Conservation (phyloP, 2,113 vertebrate genomes). For the Ancistrus triradiatus region DNA sequence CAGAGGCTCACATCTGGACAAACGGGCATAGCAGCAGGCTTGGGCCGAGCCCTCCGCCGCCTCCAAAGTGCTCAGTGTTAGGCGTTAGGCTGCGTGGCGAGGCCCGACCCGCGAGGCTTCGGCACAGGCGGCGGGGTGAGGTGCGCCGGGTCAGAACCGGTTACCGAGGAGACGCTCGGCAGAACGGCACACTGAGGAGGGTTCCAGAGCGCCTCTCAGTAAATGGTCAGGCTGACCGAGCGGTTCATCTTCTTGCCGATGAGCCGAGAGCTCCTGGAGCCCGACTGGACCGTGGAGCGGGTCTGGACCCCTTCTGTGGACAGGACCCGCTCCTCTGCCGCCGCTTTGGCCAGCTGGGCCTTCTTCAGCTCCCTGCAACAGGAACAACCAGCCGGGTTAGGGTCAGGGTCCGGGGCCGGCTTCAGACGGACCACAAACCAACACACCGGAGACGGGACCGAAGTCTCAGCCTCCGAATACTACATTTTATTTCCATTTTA, state of each 20-base stretch:
- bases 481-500: too few species aligned
- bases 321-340: conserved; percentile 86
- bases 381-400: too few species aligned
- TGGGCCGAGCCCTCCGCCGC: conserved; percentile 77
- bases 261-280: conserved; percentile 79
- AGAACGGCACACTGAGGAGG: too few species aligned
- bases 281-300: conserved; percentile 81
- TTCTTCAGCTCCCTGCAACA: conserved; percentile 92
- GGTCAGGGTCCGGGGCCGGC: too few species aligned
- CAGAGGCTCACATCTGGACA: too few species aligned
- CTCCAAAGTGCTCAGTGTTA: conserved; percentile 96
- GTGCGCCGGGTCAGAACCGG: too few species aligned
- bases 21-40: conserved; percentile 88
- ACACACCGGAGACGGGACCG: too few species aligned
- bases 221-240: conserved; percentile 93
- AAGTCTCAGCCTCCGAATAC: too few species aligned
- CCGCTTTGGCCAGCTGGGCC: conserved; percentile 90
- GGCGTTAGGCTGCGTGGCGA: conserved; percentile 67
- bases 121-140: conserved; percentile 73
- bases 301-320: conserved; percentile 86
- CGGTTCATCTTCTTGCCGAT: conserved; percentile 98
- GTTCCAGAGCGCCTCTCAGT: too few species aligned
- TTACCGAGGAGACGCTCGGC: too few species aligned
- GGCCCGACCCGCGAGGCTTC: conserved; percentile 79
- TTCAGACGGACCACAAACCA: too few species aligned